Evolutionary conservation across 2,113 vertebrate genomes (phyloP).

Genomic region (Dolichallabes microphthalmus): DNA sequence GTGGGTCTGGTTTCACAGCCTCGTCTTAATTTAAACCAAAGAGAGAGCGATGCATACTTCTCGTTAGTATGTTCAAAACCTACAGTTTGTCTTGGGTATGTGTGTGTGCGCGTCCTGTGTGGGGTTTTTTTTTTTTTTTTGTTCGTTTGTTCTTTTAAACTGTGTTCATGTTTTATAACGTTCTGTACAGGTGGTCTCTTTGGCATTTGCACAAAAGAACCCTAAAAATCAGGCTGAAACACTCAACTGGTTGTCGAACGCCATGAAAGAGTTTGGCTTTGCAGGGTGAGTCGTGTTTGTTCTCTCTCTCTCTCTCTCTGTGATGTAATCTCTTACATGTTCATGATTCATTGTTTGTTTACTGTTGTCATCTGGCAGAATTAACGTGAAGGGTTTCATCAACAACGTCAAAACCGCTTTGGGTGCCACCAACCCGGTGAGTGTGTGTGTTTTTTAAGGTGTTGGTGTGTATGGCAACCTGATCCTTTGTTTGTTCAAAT

Average conservation of each 20-base stretch:
- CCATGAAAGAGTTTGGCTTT: conserved; percentile 98
- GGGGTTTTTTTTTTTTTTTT: too few species aligned
- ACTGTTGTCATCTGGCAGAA: conserved; percentile 68
- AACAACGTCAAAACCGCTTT: conserved; percentile 96
- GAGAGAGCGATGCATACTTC: neutral
- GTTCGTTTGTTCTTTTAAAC: too few species aligned
- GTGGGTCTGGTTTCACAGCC: conserved; percentile 62
- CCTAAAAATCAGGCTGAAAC: conserved; percentile 98
- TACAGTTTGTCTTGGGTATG: neutral
- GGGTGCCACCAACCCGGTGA: conserved; percentile 93
- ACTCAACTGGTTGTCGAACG: conserved; percentile 92
- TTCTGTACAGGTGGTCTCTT: conserved; percentile 81
- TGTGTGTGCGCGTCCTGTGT: neutral
- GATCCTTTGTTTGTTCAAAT: neutral
- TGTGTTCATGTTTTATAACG: too few species aligned
- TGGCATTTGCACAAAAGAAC: conserved; percentile 95
- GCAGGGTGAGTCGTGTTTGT: conserved; percentile 76
- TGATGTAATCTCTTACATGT: neutral
- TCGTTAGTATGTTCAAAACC: neutral
- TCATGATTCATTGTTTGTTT: neutral
- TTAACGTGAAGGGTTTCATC: conserved; percentile 97
- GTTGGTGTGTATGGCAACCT: neutral
- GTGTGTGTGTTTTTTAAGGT: conserved; percentile 56
- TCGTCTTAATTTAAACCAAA: neutral
- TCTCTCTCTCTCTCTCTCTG: neutral